These are phyloP conservation scores for Tupiocoris notatus DNA, from an alignment of 2,888 invertebrate species.

Conservation along the genomic window DNA sequence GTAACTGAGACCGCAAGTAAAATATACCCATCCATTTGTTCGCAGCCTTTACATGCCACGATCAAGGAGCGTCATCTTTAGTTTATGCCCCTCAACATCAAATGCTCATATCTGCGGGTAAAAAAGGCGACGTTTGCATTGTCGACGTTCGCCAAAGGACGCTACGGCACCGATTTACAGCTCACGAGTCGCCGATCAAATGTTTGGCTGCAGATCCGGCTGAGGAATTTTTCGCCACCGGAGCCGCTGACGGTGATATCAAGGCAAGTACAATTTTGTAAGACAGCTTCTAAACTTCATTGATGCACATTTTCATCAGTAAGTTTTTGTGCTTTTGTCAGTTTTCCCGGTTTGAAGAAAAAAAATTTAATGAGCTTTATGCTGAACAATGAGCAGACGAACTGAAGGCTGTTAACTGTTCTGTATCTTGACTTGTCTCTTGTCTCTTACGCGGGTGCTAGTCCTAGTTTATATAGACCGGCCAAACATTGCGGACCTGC, in stretches of 20 bases:
- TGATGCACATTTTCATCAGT: not conserved
- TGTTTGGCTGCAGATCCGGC: constrained; percentile 91
- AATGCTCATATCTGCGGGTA: constrained; percentile 91
- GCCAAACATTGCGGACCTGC: too few relatives aligned
- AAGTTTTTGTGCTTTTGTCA: too few relatives aligned
- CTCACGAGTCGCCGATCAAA: constrained; percentile 92
- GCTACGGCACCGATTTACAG: constrained; percentile 79
- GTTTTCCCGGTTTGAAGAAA: too few relatives aligned
- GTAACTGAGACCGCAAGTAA: too few relatives aligned
- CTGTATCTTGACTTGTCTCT: too few relatives aligned
- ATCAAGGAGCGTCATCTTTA: constrained; percentile 86
- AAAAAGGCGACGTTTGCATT: constrained; percentile 93
- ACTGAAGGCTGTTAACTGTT: too few relatives aligned
- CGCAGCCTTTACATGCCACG: constrained; percentile 88
- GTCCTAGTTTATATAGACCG: too few relatives aligned
- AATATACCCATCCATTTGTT: too few relatives aligned
- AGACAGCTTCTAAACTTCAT: not conserved
- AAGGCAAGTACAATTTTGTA: constrained; percentile 64
- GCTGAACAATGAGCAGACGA: too few relatives aligned
- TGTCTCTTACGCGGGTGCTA: too few relatives aligned
- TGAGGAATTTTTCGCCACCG: constrained; percentile 95
- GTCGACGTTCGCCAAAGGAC: constrained; percentile 89
- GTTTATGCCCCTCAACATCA: constrained; percentile 92
- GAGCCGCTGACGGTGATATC: constrained; percentile 88
- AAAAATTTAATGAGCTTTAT: too few relatives aligned